A percentile compares a stretch with the other conserved stretches of the same genome.
phyloP scores from a whole-genome alignment of 2,797 vertebrate genomes.

The Carduelis carduelis region DNA sequence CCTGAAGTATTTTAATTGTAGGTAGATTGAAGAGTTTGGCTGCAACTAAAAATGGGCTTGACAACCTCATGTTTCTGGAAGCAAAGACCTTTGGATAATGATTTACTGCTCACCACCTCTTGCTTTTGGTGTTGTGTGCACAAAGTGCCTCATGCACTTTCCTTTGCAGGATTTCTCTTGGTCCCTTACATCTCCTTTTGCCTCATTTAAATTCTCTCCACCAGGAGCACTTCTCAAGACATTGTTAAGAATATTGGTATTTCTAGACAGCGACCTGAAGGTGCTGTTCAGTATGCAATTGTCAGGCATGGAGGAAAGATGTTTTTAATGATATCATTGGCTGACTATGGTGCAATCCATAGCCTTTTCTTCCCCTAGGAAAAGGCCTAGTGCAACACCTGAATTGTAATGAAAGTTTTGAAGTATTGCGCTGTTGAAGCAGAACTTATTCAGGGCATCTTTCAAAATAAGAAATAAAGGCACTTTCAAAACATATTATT shows the following conservation, averaged over 20 bases:
- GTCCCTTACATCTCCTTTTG: background rate
- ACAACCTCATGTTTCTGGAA: background rate
- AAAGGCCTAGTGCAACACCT: background rate
- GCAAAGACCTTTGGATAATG: background rate
- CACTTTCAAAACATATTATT: background rate
- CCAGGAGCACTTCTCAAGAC: background rate
- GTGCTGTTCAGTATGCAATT: background rate
- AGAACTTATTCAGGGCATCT: background rate
- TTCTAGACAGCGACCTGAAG: background rate
- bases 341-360: background rate
- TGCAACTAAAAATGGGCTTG: background rate
- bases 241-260: background rate
- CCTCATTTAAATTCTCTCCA: conserved; percentile 9
- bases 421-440: background rate
- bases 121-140: background rate
- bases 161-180: background rate
- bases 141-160: background rate
- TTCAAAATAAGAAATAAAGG: background rate
- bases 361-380: background rate
- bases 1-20: background rate
- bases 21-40: background rate
- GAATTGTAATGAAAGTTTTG: background rate
- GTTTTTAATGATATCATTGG: background rate
- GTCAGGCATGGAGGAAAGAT: background rate
- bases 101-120: background rate